These are phyloP conservation scores for Holacanthus passer DNA, from an alignment of 2,113 vertebrate genomes.

Conservation along the genomic window DNA sequence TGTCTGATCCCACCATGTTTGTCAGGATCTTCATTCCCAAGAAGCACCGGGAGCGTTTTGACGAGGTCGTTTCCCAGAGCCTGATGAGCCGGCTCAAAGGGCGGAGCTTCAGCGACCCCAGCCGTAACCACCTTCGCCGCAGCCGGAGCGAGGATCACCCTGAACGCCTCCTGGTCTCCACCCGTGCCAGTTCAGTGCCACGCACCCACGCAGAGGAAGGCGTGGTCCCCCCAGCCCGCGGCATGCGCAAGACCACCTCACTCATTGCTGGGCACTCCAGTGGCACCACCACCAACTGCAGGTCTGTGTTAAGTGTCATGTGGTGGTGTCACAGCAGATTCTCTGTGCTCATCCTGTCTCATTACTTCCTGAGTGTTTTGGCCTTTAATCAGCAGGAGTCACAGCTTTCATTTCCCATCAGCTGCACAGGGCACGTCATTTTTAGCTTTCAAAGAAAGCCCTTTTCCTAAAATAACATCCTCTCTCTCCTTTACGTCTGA, in stretches of 20 bases:
- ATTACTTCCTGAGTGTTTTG: not conserved
- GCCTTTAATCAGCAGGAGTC: conserved; percentile 14
- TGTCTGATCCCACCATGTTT: conserved; percentile 63
- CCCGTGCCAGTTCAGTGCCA: conserved; percentile 94
- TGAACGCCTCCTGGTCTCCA: conserved; percentile 93
- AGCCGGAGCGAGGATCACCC: conserved; percentile 96
- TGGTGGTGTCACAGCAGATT: not conserved
- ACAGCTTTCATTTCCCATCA: not conserved
- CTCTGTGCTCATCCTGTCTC: not conserved
- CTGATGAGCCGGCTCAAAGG: conserved; percentile 93
- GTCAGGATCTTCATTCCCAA: conserved; percentile 98
- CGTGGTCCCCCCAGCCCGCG: conserved; percentile 76
- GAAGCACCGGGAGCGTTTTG: conserved; percentile 96
- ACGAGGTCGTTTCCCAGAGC: conserved; percentile 96
- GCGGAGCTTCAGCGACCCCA: conserved; percentile 88
- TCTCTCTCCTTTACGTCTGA: conserved; percentile 6
- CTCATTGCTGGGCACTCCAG: conserved; percentile 87
- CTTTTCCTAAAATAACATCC: conserved; percentile 26
- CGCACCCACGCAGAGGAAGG: conserved; percentile 89
- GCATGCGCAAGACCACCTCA: conserved; percentile 90
- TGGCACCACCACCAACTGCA: conserved; percentile 86
- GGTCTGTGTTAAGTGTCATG: conserved; percentile 78
- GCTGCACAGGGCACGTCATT: not conserved
- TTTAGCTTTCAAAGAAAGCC: conserved; percentile 33
- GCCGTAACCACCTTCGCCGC: conserved; percentile 89